A percentile compares a stretch with the other conserved stretches of the same genome.
phyloP scores from a whole-genome alignment of 1,140 invertebrate species.

The Agrypnia vestita region DNA sequence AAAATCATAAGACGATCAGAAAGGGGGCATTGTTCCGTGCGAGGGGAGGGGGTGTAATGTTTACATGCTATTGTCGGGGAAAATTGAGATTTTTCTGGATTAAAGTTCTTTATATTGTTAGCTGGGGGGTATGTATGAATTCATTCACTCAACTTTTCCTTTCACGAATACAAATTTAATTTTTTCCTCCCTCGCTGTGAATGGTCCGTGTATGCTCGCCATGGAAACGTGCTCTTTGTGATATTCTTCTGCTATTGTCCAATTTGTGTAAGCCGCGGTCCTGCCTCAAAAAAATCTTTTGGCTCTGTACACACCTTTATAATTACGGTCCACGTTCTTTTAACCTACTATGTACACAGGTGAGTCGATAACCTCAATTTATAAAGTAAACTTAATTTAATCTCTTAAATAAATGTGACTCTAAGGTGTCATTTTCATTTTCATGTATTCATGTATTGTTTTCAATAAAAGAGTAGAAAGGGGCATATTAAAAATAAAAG shows the following conservation, averaged over 20 bases:
- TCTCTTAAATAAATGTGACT: too few species aligned
- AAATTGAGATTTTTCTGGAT: conserved; percentile 60
- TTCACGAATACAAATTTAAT: conserved; percentile 60
- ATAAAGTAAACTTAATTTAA: too few species aligned
- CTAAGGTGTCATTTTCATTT: too few species aligned
- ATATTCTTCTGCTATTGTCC: conserved; percentile 50
- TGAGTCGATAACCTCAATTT: too few species aligned
- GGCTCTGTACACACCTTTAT: not conserved
- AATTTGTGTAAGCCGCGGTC: conserved; percentile 51
- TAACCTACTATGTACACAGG: too few species aligned
- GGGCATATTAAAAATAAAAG: too few species aligned
- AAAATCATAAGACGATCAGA: conserved; percentile 59
- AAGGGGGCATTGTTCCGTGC: conserved; percentile 53
- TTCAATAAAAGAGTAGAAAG: too few species aligned
- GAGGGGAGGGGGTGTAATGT: conserved; percentile 49
- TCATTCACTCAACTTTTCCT: conserved; percentile 60
- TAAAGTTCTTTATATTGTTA: conserved; percentile 49
- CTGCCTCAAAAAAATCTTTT: not conserved
- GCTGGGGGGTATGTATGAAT: conserved; percentile 9
- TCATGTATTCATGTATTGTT: too few species aligned
- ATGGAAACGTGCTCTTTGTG: conserved; percentile 58
- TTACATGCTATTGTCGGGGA: conserved; percentile 59
- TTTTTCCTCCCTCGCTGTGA: conserved; percentile 56
- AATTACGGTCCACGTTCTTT: too few species aligned
- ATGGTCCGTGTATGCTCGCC: conserved; percentile 55